Conservation (phyloP, 2,113 vertebrate genomes). For the Stigmatopora argus region DNA sequence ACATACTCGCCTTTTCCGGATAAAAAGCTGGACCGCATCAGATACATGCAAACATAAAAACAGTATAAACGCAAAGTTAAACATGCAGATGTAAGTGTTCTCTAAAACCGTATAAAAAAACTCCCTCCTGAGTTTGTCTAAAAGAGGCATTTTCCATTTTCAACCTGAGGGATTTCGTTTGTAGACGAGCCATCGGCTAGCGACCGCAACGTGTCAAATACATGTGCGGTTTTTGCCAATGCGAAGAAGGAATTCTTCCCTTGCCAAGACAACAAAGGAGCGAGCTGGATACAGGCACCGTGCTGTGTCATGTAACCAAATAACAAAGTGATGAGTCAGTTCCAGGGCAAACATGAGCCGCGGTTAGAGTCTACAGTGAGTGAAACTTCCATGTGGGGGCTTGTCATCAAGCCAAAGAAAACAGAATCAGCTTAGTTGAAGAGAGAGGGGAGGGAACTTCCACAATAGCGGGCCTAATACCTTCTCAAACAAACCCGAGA, state of each 20-base stretch:
- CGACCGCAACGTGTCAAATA: conserved; percentile 50
- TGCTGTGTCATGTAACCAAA: conserved; percentile 37
- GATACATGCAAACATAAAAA: neutral
- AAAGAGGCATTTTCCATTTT: conserved; percentile 82
- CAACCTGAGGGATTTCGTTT: conserved; percentile 52
- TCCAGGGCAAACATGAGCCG: conserved; percentile 42
- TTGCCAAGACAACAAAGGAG: conserved; percentile 53
- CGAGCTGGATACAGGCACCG: conserved; percentile 42
- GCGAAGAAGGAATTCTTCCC: conserved; percentile 55
- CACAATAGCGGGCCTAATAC: conserved; percentile 54
- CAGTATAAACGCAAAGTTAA: too few relatives aligned
- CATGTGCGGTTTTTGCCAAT: conserved; percentile 45
- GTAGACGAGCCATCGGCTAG: conserved; percentile 42
- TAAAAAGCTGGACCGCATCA: neutral
- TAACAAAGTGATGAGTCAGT: conserved; percentile 52
- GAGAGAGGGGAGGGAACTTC: conserved; percentile 37
- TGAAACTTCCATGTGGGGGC: conserved; percentile 47
- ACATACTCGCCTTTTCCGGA: neutral
- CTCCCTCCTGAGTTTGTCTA: conserved; percentile 64
- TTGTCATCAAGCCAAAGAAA: conserved; percentile 59
- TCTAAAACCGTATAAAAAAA: conserved; percentile 29
- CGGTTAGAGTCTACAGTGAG: conserved; percentile 30
- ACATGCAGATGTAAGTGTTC: too few relatives aligned
- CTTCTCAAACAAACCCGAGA: conserved; percentile 62
- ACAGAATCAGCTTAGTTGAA: conserved; percentile 47